Conservation (phyloP, 2,797 vertebrate species). For the Gymnopithys bicolor region DNA sequence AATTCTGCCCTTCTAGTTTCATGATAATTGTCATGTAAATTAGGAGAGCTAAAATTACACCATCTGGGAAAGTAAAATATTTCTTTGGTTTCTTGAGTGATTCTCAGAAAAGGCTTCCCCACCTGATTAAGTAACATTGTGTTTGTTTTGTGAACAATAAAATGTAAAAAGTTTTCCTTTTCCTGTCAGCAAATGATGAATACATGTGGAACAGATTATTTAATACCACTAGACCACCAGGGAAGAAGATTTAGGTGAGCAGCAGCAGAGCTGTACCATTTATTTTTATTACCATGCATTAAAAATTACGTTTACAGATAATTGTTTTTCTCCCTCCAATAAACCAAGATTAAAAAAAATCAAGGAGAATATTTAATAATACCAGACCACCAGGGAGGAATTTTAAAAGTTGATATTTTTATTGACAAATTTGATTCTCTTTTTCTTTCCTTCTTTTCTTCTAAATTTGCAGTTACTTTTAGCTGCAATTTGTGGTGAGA, state of each 20-base stretch:
- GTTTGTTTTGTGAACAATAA: conserved; percentile 79
- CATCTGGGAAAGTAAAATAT: conserved; percentile 54
- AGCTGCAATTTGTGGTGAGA: conserved; percentile 67
- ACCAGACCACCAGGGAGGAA: conserved; percentile 80
- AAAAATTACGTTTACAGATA: conserved; percentile 87
- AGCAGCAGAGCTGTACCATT: conserved; percentile 84
- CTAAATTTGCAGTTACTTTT: conserved; percentile 74
- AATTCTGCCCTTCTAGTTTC: conserved; percentile 42
- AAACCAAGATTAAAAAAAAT: conserved; percentile 79
- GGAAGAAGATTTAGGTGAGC: conserved; percentile 87
- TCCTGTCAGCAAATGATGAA: conserved; percentile 84
- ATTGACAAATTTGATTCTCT: conserved; percentile 79
- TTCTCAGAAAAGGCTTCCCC: conserved; percentile 54
- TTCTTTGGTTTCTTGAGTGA: conserved; percentile 63
- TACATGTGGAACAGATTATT: conserved; percentile 84
- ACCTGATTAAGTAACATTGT: conserved; percentile 68
- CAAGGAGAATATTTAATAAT: conserved; percentile 84
- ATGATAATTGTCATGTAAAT: conserved; percentile 71
- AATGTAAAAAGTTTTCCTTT: conserved; percentile 79
- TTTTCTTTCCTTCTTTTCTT: conserved; percentile 56
- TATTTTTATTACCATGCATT: conserved; percentile 88
- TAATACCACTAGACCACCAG: conserved; percentile 87
- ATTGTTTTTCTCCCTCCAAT: conserved; percentile 86
- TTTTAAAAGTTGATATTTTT: conserved; percentile 78
- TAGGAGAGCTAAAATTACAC: conserved; percentile 46